Base-by-base conservation (phyloP, 2,888 invertebrate genomes). In the Melanchra persicariae region DNA sequence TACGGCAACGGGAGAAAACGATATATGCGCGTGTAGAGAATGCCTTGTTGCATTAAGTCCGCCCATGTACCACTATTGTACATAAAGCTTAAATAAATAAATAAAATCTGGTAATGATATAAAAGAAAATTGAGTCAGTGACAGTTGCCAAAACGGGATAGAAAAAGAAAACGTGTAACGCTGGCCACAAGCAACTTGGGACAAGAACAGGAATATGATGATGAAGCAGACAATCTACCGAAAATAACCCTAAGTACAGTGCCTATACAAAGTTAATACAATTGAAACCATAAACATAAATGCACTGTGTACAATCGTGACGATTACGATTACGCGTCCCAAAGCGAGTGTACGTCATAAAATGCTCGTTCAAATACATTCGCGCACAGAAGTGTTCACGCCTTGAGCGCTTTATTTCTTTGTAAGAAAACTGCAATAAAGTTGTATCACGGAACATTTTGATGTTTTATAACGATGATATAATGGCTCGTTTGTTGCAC, bases 371-470 rank as follows among this genome's bases (percentile, higher is more conserved):
- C 45, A 74, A 74, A 76, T 74, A 83, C 68, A 76, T 57, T 65
- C 81, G 57, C 70, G 70, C 47, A 70, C 84, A 72, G 34, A 74
- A 71, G 52, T 54, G 57, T 40, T 79, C 40, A 15, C 34, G 51
- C n/a, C 54, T 83, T 63, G 59, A 80, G 62, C 55, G 63, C 65
- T 81, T 81, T 72, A 81, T 84, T 65, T 77, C 70, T 84, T 81
- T 84, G 73, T 73, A 73, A 75, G 70, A 70, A 67, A 74, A 73
- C 67, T 85, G 79, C 74, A 65, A 83, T 84, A 78, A 84, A 85
- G 73, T 70, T 70, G 72, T 69, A 78, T 61, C 45, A 72, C 60
- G 66, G 69, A 74, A 74, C 82, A 70, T 81, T 80, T 64, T 71
- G 58, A 66, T 54, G 72, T 76, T 78, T 70, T 78, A 74, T 60